Percentiles rank a stretch among this genome's conserved stretches.
phyloP scores from a whole-genome alignment of 2,888 invertebrate genomes.

The Chalcosyrphus nemorum region DNA sequence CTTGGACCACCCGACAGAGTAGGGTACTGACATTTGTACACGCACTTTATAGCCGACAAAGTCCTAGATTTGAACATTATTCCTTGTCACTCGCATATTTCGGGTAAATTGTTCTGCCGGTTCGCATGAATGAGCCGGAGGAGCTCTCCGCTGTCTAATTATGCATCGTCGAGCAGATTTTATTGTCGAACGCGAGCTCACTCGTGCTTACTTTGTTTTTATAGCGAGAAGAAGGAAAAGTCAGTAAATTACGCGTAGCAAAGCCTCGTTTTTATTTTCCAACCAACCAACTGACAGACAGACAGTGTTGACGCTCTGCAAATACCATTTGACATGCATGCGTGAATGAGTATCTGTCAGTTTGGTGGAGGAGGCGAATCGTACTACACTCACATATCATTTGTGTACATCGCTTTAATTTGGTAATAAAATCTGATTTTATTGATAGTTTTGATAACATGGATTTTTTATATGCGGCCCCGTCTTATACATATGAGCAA shows the following conservation, averaged over 20 bases:
- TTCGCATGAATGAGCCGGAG: conserved; percentile 38
- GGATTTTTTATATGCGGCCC: conserved; percentile 58
- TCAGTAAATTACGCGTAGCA: neutral
- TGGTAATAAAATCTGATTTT: conserved; percentile 65
- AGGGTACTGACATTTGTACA: conserved; percentile 2
- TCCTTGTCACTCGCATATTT: conserved; percentile 42
- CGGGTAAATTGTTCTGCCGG: conserved; percentile 13
- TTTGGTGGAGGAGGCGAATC: neutral
- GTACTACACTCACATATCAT: conserved; percentile 51
- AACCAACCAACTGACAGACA: neutral
- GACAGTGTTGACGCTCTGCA: conserved; percentile 31
- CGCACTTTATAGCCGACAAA: neutral
- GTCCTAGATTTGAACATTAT: conserved; percentile 15
- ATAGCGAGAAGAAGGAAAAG: neutral
- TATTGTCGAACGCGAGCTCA: conserved; percentile 37
- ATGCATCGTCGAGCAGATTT: conserved; percentile 52
- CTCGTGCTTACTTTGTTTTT: conserved; percentile 34
- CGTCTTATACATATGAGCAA: conserved; percentile 33
- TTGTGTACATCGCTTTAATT: conserved; percentile 70
- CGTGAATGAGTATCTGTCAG: conserved; percentile 36
- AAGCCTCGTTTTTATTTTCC: neutral
- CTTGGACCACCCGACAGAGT: neutral
- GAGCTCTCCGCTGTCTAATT: conserved; percentile 56
- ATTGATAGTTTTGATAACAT: conserved; percentile 71
- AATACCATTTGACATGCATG: conserved; percentile 58